Base-by-base conservation (phyloP, 2,888 invertebrate genomes). In the Limnephilus rhombicus region DNA sequence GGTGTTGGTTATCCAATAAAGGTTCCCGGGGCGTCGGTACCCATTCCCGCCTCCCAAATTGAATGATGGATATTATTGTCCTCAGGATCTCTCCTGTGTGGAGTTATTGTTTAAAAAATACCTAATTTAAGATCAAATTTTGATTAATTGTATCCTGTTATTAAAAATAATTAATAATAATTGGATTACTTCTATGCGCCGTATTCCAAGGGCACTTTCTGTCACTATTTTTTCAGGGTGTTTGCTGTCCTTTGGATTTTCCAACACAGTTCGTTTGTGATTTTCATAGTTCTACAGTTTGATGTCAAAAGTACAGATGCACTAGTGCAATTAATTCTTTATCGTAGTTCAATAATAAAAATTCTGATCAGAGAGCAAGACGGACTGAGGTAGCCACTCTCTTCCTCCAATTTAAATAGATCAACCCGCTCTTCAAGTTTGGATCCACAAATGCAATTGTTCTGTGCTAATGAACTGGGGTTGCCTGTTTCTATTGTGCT, bases 381-480 rank as follows among this genome's bases (percentile, higher is more conserved):
- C 24, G n/a, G 1, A 83, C 37, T 24, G 3, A 34, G 2, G 18
- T 11, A 18, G 12, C 37, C 24, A 1, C 37, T 41, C 18, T 3
- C n/a, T 41, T 86, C 15, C 29, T 15, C 29, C 49, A 29, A 45
- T 49, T 49, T 49, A 86, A 86, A 49, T 49, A 86, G 86, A 86
- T 86, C 86, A 86, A 13, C 86, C 37, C n/a, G 86, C 86, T 86
- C 41, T 49, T 86, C 86, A 88, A 80, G 18, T 88, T 88, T 53
- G n/a, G 34, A 68, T 88, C 88, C 68, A 53, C 53, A 87, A 87
- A 53, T 88, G 88, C 88, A 68, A 88, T 88, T 88, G 88, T 88
- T 88, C 68, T 88, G 88, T 88, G 88, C 88, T 88, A 88, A 88
- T 88, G 88, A 88, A 88, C 88, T 31, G 88, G 53, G n/a, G 86